These are phyloP conservation scores for Yponomeuta plumbellus DNA, from an alignment of 2,888 invertebrate species.

Conservation along the genomic window DNA sequence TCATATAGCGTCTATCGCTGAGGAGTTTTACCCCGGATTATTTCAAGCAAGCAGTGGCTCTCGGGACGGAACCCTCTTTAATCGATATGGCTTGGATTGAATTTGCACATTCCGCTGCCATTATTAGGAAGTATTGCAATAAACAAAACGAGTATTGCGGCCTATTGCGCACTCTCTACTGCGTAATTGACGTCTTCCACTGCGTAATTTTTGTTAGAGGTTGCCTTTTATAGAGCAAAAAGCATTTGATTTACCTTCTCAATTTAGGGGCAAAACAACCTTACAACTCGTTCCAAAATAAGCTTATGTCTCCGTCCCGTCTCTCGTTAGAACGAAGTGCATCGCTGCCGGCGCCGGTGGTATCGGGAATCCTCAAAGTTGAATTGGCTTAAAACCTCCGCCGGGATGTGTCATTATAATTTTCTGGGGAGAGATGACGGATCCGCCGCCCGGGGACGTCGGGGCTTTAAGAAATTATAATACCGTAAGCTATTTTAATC, in stretches of 20 bases:
- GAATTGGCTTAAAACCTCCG: slow-evolving; percentile 72
- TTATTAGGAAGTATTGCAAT: slow-evolving; percentile 50
- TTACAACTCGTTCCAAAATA: neutral
- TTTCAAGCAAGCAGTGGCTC: slow-evolving; percentile 37
- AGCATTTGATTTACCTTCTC: neutral
- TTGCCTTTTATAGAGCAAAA: neutral
- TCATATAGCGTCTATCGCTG: slow-evolving; percentile 65
- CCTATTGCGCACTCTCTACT: slow-evolving; percentile 41
- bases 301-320: neutral
- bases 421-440: slow-evolving; percentile 71
- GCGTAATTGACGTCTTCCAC: slow-evolving; percentile 28
- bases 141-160: slow-evolving; percentile 45
- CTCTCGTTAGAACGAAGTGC: neutral
- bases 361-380: slow-evolving; percentile 36
- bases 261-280: neutral
- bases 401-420: slow-evolving; percentile 74
- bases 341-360: neutral
- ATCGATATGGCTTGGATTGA: slow-evolving; percentile 61
- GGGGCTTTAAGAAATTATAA: slow-evolving; percentile 52
- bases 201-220: slow-evolving; percentile 20
- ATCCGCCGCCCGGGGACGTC: slow-evolving; percentile 58
- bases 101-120: slow-evolving; percentile 50
- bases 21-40: slow-evolving; percentile 63
- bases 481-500: slow-evolving; percentile 75
- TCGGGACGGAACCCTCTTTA: slow-evolving; percentile 46